These are phyloP conservation scores for Phymatocera aterrima DNA, from an alignment of 2,888 invertebrate genomes.

Conservation along the genomic window DNA sequence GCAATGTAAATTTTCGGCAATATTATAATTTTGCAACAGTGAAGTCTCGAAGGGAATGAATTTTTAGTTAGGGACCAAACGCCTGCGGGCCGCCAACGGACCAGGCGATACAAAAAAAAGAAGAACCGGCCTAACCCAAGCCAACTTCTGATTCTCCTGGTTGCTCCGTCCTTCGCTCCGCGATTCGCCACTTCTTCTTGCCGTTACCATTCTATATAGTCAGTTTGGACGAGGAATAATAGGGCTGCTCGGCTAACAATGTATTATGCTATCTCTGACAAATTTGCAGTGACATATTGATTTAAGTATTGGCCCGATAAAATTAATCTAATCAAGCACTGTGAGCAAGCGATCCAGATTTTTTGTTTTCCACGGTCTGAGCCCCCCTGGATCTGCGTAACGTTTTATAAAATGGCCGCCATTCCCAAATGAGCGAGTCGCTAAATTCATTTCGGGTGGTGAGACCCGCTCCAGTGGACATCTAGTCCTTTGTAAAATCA, in stretches of 20 bases:
- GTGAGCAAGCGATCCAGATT: constrained; percentile 36
- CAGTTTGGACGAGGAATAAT: constrained; percentile 47
- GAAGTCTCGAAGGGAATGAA: constrained; percentile 13
- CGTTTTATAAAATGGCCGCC: neutral
- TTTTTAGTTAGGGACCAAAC: constrained; percentile 18
- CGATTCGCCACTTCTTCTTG: constrained; percentile 42
- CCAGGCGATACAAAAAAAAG: constrained; percentile 41
- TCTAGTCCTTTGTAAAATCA: neutral
- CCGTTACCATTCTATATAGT: constrained; percentile 48
- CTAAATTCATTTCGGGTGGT: neutral
- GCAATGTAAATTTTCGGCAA: neutral
- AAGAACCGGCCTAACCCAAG: constrained; percentile 40
- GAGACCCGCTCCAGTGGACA: neutral
- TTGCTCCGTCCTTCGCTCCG: constrained; percentile 19
- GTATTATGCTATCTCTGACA: constrained; percentile 48
- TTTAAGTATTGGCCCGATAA: constrained; percentile 45
- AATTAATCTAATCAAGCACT: constrained; percentile 47
- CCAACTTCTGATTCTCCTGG: constrained; percentile 38
- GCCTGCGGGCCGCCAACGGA: constrained; percentile 45
- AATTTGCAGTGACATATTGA: constrained; percentile 48
- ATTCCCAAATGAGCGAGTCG: neutral
- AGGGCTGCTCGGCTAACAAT: constrained; percentile 47
- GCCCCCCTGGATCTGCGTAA: neutral
- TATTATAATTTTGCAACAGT: constrained; percentile 14
- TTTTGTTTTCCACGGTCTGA: constrained; percentile 34